These are phyloP conservation scores for Antheraea yamamai DNA, from an alignment of 2,888 invertebrate species.

Conservation along the genomic window DNA sequence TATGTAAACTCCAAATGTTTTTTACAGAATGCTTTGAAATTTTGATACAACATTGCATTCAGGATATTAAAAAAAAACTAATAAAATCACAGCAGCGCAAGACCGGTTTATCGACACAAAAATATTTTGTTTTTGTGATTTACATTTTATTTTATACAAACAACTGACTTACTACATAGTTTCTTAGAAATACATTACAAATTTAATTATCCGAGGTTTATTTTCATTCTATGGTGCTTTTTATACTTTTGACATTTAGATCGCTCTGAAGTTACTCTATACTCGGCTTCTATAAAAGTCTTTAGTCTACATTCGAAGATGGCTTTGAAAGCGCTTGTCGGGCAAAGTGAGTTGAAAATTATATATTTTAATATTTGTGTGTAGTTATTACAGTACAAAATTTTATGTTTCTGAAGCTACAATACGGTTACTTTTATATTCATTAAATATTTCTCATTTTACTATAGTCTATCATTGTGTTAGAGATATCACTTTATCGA, in stretches of 20 bases:
- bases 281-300: slow-evolving; percentile 14
- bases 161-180: too few relatives aligned
- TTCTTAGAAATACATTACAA: too few relatives aligned
- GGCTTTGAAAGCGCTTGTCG: slow-evolving; percentile 93
- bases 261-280: background rate
- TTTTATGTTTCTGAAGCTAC: background rate
- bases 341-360: slow-evolving; percentile 88
- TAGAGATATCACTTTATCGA: slow-evolving; percentile 33
- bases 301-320: slow-evolving; percentile 83
- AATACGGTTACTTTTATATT: background rate
- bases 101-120: too few relatives aligned
- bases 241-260: slow-evolving; percentile 29
- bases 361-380: slow-evolving; percentile 27
- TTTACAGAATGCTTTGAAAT: too few relatives aligned
- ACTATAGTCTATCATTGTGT: background rate
- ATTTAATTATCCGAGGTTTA: too few relatives aligned
- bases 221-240: slow-evolving; percentile 6
- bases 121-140: too few relatives aligned
- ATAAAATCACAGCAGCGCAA: too few relatives aligned
- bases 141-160: too few relatives aligned
- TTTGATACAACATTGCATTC: too few relatives aligned
- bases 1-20: too few relatives aligned
- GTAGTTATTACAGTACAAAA: background rate
- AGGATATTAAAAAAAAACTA: too few relatives aligned
- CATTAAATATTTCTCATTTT: background rate